Percentiles rank a stretch among this genome's conserved stretches.
phyloP scores from a whole-genome alignment of 2,113 vertebrate species.

The Merops nubicus region DNA sequence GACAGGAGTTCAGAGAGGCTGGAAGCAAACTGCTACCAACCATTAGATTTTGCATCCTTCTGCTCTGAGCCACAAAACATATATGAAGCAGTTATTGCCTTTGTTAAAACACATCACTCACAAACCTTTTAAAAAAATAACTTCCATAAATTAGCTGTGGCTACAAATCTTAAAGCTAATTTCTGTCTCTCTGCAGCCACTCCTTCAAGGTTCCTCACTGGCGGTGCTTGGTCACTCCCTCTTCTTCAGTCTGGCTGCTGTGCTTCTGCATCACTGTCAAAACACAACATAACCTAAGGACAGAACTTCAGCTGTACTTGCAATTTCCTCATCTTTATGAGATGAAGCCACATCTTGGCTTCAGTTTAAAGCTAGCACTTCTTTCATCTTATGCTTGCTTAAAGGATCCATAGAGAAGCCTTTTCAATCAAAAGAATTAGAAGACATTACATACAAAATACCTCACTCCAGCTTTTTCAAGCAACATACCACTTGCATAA shows the following conservation, averaged over 20 bases:
- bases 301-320: neutral
- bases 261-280: neutral
- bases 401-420: neutral
- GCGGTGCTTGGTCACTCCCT: neutral
- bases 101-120: neutral
- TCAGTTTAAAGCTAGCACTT: neutral
- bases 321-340: neutral
- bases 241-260: neutral
- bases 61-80: neutral
- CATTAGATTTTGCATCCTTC: neutral
- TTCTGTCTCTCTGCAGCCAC: neutral
- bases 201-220: neutral
- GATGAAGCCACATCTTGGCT: neutral
- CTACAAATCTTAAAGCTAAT: neutral
- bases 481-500: neutral
- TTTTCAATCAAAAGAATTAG: neutral
- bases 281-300: neutral
- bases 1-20: neutral
- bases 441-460: neutral
- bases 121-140: neutral
- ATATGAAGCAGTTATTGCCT: neutral
- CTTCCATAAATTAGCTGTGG: fast-evolving
- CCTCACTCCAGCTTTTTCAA: neutral
- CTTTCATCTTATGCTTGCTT: neutral
- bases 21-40: neutral